Percentiles rank a stretch among this genome's conserved stretches.
Evolutionary conservation across 2,113 vertebrate species (phyloP).

Genomic region (Isichthys henryi): DNA sequence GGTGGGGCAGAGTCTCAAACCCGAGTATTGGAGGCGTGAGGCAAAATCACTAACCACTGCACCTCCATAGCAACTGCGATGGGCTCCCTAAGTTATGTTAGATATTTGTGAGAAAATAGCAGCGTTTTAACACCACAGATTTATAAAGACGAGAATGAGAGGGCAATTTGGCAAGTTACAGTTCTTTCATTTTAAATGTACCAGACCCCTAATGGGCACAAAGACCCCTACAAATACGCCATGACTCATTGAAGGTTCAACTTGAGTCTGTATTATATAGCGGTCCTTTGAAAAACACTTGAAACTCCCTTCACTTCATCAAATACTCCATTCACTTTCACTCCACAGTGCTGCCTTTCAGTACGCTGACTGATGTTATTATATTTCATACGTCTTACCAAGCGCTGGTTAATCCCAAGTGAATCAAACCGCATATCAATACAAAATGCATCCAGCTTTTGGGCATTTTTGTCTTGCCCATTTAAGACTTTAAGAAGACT

Average conservation of each 20-base stretch:
- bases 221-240: neutral
- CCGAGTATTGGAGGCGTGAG: neutral
- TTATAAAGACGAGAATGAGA: neutral
- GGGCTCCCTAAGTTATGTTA: neutral
- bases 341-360: neutral
- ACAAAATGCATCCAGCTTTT: neutral
- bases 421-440: neutral
- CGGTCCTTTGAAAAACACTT: neutral
- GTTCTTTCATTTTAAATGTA: neutral
- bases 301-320: neutral
- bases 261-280: neutral
- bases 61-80: neutral
- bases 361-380: neutral
- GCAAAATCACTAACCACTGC: neutral
- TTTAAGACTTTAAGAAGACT: neutral
- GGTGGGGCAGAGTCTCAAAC: neutral
- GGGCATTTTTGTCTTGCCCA: neutral
- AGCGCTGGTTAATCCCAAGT: neutral
- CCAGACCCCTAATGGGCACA: neutral
- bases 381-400: neutral
- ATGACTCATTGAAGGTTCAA: neutral
- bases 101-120: neutral
- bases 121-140: neutral
- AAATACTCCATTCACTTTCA: neutral
- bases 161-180: neutral